These are phyloP conservation scores for Prosopocoilus inquinatus DNA, from an alignment of 2,888 invertebrate species.

Conservation along the genomic window DNA sequence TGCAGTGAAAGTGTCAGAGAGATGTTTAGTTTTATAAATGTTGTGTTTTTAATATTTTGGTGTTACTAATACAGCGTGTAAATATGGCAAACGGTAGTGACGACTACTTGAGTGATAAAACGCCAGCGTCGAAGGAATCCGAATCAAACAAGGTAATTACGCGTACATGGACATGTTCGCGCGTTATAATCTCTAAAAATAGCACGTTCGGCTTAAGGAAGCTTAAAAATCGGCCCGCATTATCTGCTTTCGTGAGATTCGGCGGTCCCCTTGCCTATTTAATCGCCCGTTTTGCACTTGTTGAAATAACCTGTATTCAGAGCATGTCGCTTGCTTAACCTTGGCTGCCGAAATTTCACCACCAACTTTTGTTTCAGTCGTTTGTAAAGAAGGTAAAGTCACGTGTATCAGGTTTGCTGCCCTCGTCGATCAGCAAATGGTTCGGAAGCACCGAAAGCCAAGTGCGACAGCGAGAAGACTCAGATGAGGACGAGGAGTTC, in stretches of 20 bases:
- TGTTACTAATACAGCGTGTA: slow-evolving; percentile 35
- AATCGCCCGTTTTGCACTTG: slow-evolving; percentile 11
- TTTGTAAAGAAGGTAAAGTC: slow-evolving; percentile 68
- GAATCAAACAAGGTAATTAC: slow-evolving; percentile 44
- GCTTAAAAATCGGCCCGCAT: slow-evolving; percentile 15
- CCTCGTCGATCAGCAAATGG: slow-evolving; percentile 60
- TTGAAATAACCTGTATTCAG: slow-evolving; percentile 1
- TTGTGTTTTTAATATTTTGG: slow-evolving; percentile 35
- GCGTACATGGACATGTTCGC: slow-evolving; percentile 39
- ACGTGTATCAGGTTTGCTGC: slow-evolving; percentile 62
- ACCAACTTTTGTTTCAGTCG: slow-evolving; percentile 55
- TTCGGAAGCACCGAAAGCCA: slow-evolving; percentile 44
- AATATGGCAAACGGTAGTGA: slow-evolving; percentile 46
- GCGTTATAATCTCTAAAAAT: slow-evolving; percentile 47
- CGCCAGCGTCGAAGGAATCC: slow-evolving; percentile 33
- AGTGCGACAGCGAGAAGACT: slow-evolving; percentile 48
- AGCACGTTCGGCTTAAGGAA: slow-evolving; percentile 26
- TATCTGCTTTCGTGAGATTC: background rate
- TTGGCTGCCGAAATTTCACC: background rate
- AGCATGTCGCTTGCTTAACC: background rate
- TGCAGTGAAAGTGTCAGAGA: slow-evolving; percentile 49
- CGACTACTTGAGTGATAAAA: slow-evolving; percentile 35
- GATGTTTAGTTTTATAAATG: slow-evolving; percentile 43
- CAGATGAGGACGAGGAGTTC: slow-evolving; percentile 45
- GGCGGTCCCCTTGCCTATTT: background rate